A percentile compares a stretch with the other conserved stretches of the same genome.
These are phyloP conservation scores for Rhabdomys dilectus DNA, from an alignment of 2,113 vertebrate species.

Conservation along the genomic window DNA sequence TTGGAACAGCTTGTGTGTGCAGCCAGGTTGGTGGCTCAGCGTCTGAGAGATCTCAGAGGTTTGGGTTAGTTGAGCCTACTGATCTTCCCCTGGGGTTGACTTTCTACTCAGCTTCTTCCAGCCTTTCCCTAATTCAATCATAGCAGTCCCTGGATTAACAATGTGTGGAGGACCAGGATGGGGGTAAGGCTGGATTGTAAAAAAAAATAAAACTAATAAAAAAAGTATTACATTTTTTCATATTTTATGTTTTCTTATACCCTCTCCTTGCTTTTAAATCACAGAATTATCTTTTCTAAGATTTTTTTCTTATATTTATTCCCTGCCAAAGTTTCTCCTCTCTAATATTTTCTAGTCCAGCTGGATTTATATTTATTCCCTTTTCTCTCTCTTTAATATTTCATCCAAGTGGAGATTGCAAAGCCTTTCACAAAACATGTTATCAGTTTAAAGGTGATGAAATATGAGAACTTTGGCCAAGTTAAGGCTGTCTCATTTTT, in stretches of 20 bases:
- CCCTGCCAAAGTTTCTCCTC: not conserved
- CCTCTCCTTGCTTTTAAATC: slow-evolving; percentile 29
- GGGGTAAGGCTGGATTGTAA: too few species aligned
- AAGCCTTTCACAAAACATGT: slow-evolving; percentile 54
- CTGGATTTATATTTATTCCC: slow-evolving; percentile 21
- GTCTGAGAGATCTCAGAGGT: too few species aligned
- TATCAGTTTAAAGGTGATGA: slow-evolving; percentile 36
- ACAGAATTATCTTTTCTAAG: slow-evolving; percentile 40
- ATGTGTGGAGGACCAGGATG: too few species aligned
- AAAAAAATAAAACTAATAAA: not conserved
- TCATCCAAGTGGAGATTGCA: slow-evolving; percentile 1
- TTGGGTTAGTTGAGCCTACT: too few species aligned
- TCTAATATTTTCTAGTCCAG: slow-evolving; percentile 28
- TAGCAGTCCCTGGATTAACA: too few species aligned
- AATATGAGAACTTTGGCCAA: not conserved
- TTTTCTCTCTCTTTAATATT: slow-evolving; percentile 26
- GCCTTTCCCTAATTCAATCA: too few species aligned
- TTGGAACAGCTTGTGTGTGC: too few species aligned
- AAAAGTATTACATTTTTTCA: not conserved
- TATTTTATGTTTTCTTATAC: not conserved
- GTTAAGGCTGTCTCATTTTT: not conserved
- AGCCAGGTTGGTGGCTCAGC: too few species aligned
- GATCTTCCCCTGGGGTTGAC: too few species aligned
- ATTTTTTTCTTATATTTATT: slow-evolving; percentile 46
- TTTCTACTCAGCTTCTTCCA: too few species aligned